phyloP scores from a whole-genome alignment of 2,113 vertebrate species.

The Callospermophilus lateralis region DNA sequence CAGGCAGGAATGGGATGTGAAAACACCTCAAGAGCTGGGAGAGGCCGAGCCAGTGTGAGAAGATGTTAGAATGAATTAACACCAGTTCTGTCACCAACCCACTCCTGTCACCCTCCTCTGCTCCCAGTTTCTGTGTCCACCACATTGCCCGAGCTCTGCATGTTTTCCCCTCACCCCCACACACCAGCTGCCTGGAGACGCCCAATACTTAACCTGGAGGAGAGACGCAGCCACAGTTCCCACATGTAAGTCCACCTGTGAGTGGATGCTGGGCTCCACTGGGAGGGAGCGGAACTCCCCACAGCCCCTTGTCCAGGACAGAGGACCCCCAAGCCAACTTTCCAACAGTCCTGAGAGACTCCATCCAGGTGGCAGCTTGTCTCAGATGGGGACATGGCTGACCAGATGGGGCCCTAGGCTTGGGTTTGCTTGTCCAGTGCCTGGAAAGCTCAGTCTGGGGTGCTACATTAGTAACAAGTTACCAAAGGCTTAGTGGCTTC shows the following conservation, averaged over 20 bases:
- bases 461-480: background rate
- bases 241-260: background rate
- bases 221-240: background rate
- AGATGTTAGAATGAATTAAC: conserved; percentile 61
- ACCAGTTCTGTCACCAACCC: conserved; percentile 40
- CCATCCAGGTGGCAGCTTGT: background rate
- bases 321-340: background rate
- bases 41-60: conserved; percentile 41
- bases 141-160: background rate
- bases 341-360: background rate
- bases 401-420: background rate
- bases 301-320: background rate
- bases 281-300: background rate
- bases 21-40: conserved; percentile 58
- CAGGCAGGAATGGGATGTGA: background rate
- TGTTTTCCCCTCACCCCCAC: background rate
- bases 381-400: rapidly evolving
- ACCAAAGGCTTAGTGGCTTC: background rate
- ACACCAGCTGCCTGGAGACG: conserved; percentile 53
- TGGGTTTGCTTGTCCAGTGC: background rate
- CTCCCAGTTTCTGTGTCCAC: background rate
- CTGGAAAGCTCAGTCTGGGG: background rate
- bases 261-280: background rate
- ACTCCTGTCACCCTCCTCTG: background rate
- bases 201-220: background rate